A percentile compares a stretch with the other conserved stretches of the same genome.
These are phyloP conservation scores for Antheraea assamensis DNA, from an alignment of 2,888 invertebrate species.

Conservation along the genomic window DNA sequence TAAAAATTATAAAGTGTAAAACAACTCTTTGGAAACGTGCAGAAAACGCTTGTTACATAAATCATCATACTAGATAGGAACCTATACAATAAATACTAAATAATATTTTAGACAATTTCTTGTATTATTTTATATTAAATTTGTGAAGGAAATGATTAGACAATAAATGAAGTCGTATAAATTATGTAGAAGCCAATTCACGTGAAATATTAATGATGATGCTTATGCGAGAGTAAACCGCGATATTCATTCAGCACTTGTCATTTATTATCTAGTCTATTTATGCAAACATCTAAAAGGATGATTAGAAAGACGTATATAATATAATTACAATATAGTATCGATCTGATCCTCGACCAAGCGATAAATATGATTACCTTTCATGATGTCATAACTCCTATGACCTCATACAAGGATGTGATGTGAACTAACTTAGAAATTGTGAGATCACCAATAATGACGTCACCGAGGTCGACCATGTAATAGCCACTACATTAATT, in stretches of 20 bases:
- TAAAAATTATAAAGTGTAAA: no score
- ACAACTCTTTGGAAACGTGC: no score
- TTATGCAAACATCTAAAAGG: background rate
- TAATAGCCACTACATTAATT: no score
- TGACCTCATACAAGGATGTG: no score
- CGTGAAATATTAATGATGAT: background rate
- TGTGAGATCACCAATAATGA: no score
- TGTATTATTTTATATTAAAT: no score
- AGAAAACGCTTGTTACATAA: no score
- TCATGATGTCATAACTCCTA: no score
- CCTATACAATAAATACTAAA: background rate
- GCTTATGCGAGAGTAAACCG: background rate
- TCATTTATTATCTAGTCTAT: background rate
- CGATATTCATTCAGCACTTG: background rate
- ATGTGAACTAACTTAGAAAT: no score
- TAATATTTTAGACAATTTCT: background rate
- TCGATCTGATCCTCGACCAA: background rate
- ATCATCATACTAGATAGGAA: no score
- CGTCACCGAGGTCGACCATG: no score
- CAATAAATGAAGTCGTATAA: background rate
- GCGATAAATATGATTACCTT: no score
- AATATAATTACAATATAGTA: background rate
- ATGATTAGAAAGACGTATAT: background rate
- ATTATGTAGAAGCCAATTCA: background rate
- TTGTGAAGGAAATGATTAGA: background rate